Percentiles rank a stretch among this genome's conserved stretches.
These are phyloP conservation scores for Parotocinclus haroldoi DNA, from an alignment of 2,797 vertebrate genomes.

Conservation along the genomic window DNA sequence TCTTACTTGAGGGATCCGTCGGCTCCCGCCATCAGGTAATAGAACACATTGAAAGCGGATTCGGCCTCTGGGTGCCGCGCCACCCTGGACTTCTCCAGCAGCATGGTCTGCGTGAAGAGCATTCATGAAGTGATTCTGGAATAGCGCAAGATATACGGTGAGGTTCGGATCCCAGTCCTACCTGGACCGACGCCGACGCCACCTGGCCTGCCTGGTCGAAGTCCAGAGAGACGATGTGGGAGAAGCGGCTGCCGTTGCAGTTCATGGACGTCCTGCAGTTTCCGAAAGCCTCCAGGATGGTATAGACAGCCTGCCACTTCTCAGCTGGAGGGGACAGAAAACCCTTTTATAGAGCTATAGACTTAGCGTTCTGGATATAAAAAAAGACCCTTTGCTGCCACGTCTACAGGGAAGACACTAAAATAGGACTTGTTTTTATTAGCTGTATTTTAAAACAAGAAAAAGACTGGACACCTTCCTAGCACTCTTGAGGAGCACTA, in stretches of 20 bases:
- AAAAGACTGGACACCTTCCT: too few relatives aligned
- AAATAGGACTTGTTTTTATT: too few relatives aligned
- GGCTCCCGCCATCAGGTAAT: constrained; percentile 90
- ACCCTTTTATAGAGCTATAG: too few relatives aligned
- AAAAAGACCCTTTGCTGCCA: too few relatives aligned
- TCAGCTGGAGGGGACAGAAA: constrained; percentile 70
- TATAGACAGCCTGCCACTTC: constrained; percentile 96
- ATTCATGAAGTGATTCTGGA: background rate
- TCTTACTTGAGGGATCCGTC: constrained; percentile 83
- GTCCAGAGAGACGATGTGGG: constrained; percentile 92
- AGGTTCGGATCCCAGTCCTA: constrained; percentile 52
- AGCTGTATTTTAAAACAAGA: too few relatives aligned
- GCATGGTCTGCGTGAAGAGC: constrained; percentile 78
- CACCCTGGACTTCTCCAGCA: constrained; percentile 91
- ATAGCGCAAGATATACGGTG: background rate
- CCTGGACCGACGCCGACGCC: constrained; percentile 93
- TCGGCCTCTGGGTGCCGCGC: constrained; percentile 80
- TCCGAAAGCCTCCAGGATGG: constrained; percentile 91
- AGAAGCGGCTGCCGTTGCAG: constrained; percentile 89
- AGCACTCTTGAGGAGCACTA: too few relatives aligned
- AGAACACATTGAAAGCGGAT: constrained; percentile 91
- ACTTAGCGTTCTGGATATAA: too few relatives aligned
- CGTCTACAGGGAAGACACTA: too few relatives aligned
- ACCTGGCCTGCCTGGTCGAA: constrained; percentile 95
- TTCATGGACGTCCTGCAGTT: constrained; percentile 89